Evolutionary conservation across 2,113 vertebrate genomes (phyloP), one percentile per base, ranked within the genome.

Genomic region (Notarius lentiginosus): DNA sequence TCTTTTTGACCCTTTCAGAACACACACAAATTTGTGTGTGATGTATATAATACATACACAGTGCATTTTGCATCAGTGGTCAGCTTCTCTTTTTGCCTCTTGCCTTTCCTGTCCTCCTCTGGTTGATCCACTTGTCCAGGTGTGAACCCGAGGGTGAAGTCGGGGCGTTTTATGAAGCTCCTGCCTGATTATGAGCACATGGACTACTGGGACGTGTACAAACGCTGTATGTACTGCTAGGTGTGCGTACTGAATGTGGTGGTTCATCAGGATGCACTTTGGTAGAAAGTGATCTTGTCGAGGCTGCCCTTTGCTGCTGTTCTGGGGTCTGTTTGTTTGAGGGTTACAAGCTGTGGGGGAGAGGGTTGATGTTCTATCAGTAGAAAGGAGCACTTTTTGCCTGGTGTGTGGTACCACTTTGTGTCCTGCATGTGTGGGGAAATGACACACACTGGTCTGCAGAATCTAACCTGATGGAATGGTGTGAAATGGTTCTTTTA

Each of bases 141-240:
- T 97, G 95, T 98, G 93, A 96, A 97, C 92, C 97, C 97, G 9
- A 94, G 96, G 0, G 96, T 98, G 95, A 98, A 96, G 95, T 99
- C 97, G 49, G 97, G 97, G 86, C 96, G 96, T 90, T 98, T 96
- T 96, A 95, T 97, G 96, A 97, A 96, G 95, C 96, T 98, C 90
- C 97, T 98, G 86, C 98, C 97, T 41, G 97, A 99, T 94, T 96
- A 96, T 90, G 96, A 97, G 92, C 96, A 97, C 93, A 96, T 97
- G 97, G 97, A 96, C 89, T 97, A 97, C 96, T 96, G 95, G 95
- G 97, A 97, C 91, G 95, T 98, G 91, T 98, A 97, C 95, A 96
- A 96, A 90, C 95, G 95, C 96, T 94, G 97, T 99, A 97, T 94
- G 97, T 98, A 97, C 95, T 90, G 80, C 27, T n/a, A 8, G 88